Conservation (phyloP, 2,797 vertebrate species). For the Leptodactylus fallax region DNA sequence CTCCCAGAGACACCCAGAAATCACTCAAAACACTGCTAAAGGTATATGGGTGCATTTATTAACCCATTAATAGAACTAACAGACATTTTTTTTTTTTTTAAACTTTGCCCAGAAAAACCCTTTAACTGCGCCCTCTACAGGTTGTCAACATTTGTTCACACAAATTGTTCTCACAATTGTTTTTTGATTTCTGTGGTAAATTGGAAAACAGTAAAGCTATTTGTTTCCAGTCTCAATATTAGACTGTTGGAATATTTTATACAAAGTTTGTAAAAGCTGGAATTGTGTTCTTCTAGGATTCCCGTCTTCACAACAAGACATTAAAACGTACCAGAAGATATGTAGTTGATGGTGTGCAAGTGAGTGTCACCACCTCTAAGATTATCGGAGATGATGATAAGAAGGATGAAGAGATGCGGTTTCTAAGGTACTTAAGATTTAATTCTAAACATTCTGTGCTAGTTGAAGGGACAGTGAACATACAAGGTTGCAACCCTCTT, state of each 20-base stretch:
- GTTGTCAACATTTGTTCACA: neutral
- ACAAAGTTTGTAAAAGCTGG: neutral
- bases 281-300: conserved; percentile 73
- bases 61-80: no score
- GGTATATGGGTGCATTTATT: no score
- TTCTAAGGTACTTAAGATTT: conserved; percentile 84
- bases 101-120: no score
- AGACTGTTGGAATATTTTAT: neutral
- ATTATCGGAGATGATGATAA: conserved; percentile 96
- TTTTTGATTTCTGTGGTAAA: neutral
- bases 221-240: neutral
- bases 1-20: no score
- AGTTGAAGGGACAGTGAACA: neutral
- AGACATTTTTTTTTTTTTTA: no score
- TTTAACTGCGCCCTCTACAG: neutral
- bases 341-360: conserved; percentile 91
- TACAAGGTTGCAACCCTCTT: no score
- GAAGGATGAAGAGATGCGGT: conserved; percentile 97
- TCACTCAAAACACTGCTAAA: no score
- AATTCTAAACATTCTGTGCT: neutral
- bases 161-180: no score
- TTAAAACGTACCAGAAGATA: conserved; percentile 92
- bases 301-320: conserved; percentile 84
- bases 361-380: conserved; percentile 97
- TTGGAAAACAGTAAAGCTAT: neutral